A percentile compares a stretch with the other conserved stretches of the same genome.
Conservation (phyloP, 2,113 vertebrate species). For the Equus przewalskii region DNA sequence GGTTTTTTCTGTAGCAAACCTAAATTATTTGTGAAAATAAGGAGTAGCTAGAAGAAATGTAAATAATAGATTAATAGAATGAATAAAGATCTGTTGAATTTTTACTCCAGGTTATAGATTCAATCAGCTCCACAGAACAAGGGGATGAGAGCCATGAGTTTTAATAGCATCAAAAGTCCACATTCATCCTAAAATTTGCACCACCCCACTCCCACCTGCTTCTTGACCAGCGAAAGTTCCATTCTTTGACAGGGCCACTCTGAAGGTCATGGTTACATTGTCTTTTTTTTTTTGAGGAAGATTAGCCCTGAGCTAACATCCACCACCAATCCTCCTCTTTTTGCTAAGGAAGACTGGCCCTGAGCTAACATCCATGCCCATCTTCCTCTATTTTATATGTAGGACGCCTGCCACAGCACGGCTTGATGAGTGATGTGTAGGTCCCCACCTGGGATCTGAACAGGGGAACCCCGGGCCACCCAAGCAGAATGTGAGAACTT, state of each 20-base stretch:
- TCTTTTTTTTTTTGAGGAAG: not conserved
- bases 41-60: not conserved
- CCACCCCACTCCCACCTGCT: not conserved
- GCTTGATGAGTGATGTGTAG: too few species aligned
- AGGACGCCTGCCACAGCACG: too few species aligned
- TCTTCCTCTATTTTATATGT: too few species aligned
- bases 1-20: not conserved
- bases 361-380: too few species aligned
- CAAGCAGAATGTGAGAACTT: too few species aligned
- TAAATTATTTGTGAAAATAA: conserved; percentile 47
- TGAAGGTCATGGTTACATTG: not conserved
- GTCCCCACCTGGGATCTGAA: too few species aligned
- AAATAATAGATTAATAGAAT: conserved; percentile 11
- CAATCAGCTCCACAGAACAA: not conserved
- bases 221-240: not conserved
- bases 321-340: too few species aligned
- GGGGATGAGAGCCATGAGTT: not conserved
- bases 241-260: not conserved
- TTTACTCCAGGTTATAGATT: not conserved
- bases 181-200: not conserved
- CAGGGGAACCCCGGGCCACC: too few species aligned
- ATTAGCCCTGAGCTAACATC: too few species aligned
- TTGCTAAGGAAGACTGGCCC: too few species aligned
- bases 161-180: not conserved
- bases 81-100: not conserved